These are phyloP conservation scores for Penaeus chinensis DNA, from an alignment of 1,140 invertebrate species.

Conservation along the genomic window DNA sequence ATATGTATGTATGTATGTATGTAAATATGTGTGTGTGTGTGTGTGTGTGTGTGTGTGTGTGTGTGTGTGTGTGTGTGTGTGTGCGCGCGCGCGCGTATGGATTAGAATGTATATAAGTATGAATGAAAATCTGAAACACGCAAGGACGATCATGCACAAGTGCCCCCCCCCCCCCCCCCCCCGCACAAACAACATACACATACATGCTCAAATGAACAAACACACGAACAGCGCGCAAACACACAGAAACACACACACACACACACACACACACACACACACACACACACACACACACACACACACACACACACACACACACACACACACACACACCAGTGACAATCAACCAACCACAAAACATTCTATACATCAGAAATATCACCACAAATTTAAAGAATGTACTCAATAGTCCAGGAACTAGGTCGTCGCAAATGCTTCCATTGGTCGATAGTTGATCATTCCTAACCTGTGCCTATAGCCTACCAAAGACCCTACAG, in stretches of 20 bases:
- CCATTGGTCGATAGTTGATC: too few relatives aligned
- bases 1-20: too few relatives aligned
- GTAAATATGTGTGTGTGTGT: too few relatives aligned
- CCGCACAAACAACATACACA: neutral
- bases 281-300: constrained; percentile 20
- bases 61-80: too few relatives aligned
- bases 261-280: constrained; percentile 20
- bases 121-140: neutral
- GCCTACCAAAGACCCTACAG: too few relatives aligned
- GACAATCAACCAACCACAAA: neutral
- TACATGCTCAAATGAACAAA: neutral
- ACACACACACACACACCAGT: neutral
- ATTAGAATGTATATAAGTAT: neutral
- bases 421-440: too few relatives aligned
- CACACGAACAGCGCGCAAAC: neutral
- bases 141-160: neutral
- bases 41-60: too few relatives aligned
- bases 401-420: too few relatives aligned
- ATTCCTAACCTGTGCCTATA: too few relatives aligned
- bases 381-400: neutral
- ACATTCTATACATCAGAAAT: neutral
- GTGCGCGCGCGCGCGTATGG: neutral
- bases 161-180: neutral
- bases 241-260: constrained; percentile 7
- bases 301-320: constrained; percentile 17